Percentiles rank a stretch among this genome's conserved stretches.
phyloP scores from a whole-genome alignment of 2,797 vertebrate genomes.

The Rhinella marina region DNA sequence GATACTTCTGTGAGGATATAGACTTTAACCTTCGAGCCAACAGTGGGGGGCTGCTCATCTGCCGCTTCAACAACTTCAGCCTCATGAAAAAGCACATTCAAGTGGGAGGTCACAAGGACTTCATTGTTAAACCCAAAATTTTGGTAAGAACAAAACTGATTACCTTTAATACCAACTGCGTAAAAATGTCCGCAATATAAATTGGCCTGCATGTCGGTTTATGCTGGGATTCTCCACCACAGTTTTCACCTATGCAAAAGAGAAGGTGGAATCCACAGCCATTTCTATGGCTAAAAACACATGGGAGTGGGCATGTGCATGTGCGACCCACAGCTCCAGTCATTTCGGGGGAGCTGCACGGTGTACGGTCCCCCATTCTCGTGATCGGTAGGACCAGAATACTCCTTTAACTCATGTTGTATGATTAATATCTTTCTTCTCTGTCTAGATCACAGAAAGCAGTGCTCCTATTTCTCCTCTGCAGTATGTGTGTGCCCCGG shows the following conservation, averaged over 20 bases:
- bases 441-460: constrained; percentile 84
- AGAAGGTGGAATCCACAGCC: too few species aligned
- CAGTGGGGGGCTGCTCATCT: constrained; percentile 92
- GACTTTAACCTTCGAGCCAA: constrained; percentile 96
- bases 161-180: neutral
- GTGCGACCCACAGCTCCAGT: too few species aligned
- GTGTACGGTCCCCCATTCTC: too few species aligned
- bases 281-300: too few species aligned
- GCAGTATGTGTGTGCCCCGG: constrained; percentile 94
- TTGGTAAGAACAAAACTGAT: constrained; percentile 75
- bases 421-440: constrained; percentile 34
- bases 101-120: constrained; percentile 90
- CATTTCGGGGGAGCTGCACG: too few species aligned
- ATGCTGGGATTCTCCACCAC: too few species aligned
- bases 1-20: constrained; percentile 95
- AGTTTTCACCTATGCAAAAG: too few species aligned
- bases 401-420: neutral
- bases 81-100: constrained; percentile 98
- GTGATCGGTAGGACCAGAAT: too few species aligned
- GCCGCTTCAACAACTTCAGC: constrained; percentile 96
- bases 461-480: constrained; percentile 81
- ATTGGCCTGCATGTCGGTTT: too few species aligned
- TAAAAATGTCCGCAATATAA: too few species aligned
- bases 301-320: too few species aligned
- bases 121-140: constrained; percentile 90